These are phyloP conservation scores for Chionoecetes opilio DNA, from an alignment of 1,140 invertebrate genomes.

Conservation along the genomic window DNA sequence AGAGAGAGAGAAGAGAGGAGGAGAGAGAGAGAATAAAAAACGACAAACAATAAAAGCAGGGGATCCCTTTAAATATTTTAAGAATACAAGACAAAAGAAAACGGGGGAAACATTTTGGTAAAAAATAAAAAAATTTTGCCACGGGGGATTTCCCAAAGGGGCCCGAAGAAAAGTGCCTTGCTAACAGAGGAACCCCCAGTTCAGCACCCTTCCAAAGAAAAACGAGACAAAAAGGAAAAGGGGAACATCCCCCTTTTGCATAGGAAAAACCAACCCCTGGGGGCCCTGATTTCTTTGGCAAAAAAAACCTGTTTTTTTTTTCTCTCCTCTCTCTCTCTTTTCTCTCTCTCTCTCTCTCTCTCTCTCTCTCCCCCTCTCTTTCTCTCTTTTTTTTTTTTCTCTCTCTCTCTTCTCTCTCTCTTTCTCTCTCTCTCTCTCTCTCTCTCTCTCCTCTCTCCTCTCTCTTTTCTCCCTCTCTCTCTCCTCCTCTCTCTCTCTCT, in stretches of 20 bases:
- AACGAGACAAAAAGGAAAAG: not conserved
- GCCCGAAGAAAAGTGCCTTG: not conserved
- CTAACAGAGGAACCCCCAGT: constrained; percentile 3
- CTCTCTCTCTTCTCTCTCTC: not conserved
- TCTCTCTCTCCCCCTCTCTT: not conserved
- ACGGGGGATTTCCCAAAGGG: too few species aligned
- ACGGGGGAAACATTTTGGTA: too few species aligned
- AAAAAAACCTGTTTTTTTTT: not conserved
- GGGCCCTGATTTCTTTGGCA: not conserved
- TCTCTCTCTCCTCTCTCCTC: not conserved
- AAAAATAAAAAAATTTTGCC: too few species aligned
- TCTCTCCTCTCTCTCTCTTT: not conserved
- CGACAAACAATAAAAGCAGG: too few species aligned
- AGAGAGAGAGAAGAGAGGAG: too few species aligned
- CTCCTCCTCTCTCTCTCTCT: not conserved
- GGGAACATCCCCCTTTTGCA: not conserved
- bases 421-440: not conserved
- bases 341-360: not conserved
- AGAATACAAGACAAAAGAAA: too few species aligned
- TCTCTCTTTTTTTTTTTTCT: not conserved
- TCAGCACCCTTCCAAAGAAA: not conserved
- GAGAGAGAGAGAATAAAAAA: too few species aligned
- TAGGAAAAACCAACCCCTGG: not conserved
- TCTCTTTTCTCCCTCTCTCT: not conserved
- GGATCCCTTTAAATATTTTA: too few species aligned